Base-by-base conservation (phyloP, 2,888 invertebrate genomes). In the Axea sp. region DNA sequence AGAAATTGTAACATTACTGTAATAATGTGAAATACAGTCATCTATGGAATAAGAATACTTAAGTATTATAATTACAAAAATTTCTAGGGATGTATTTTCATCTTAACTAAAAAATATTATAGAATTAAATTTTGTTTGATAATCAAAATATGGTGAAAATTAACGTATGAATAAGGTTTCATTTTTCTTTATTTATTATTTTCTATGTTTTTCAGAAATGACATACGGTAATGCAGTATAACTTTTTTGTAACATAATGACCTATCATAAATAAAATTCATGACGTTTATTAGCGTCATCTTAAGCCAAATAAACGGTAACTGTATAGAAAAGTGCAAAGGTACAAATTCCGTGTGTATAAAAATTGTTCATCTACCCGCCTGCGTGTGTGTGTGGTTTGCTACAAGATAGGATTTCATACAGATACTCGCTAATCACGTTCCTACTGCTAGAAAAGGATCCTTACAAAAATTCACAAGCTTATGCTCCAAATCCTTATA, bases 361-460 rank as follows among this genome's bases (percentile, higher is more conserved):
- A n/a, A n/a, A n/a, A n/a, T n/a, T n/a, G n/a, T n/a, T n/a, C n/a
- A n/a, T n/a, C n/a, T n/a, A n/a, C n/a, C n/a, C n/a, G n/a, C n/a
- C n/a, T n/a, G 12, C 28, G 28, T 53, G 30, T 68, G 17, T 5
- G 43, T 19, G 43, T 6, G 33, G 41, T 47, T 49, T 11, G 22
- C 43, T 39, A 17, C 39, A 49, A 45, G 33, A 39, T 47, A 57
- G 67, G 68, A 59, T 59, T 68, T 59, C 59, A 35, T 26, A 51
- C 59, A 68, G 68, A 43, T 51, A 59, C 59, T 59, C 43, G 49
- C 24, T 68, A 68, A 59, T 59, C 68, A 68, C 49, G 28, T 57
- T 57, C 24, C 26, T 22, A 55, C 55, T 65, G 47, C 41, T 41
- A 39, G 26, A 41, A 57, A 55, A 57, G 12, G 57, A 49, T 41